Evolutionary conservation across 2,888 invertebrate species (phyloP).

Genomic region (Ellobium chinense): DNA sequence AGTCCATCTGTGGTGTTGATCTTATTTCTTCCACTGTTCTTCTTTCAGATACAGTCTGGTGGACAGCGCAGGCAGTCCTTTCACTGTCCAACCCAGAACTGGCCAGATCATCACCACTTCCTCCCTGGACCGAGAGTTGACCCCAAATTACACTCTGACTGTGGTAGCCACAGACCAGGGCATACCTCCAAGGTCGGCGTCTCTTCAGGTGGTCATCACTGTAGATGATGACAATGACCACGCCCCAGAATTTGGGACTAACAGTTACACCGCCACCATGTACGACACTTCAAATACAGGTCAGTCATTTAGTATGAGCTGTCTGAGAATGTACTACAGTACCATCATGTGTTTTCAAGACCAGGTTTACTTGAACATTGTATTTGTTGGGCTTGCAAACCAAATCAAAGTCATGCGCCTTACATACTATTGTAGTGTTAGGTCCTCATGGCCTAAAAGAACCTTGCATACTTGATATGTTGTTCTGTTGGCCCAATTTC

Average conservation of each 20-base stretch:
- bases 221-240: constrained; percentile 90
- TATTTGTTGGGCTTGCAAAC: no score
- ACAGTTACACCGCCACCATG: constrained; percentile 87
- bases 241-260: constrained; percentile 84
- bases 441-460: no score
- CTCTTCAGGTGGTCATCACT: constrained; percentile 82
- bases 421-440: no score
- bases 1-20: background rate
- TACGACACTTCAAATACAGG: constrained; percentile 86
- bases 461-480: no score
- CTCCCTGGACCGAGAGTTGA: constrained; percentile 84
- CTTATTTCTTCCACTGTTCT: background rate
- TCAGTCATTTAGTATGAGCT: no score
- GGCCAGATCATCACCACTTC: constrained; percentile 86
- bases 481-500: no score
- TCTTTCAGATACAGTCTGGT: constrained; percentile 86
- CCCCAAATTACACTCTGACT: constrained; percentile 71
- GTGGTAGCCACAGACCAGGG: constrained; percentile 76
- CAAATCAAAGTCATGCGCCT: no score
- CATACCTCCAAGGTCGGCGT: constrained; percentile 74
- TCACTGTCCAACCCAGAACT: constrained; percentile 87
- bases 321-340: no score
- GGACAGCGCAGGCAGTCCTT: constrained; percentile 86
- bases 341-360: no score
- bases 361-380: no score